Percentiles rank a stretch among this genome's conserved stretches.
Evolutionary conservation across 2,888 invertebrate genomes (phyloP).

Genomic region (Lepidocyrtoides sp.): DNA sequence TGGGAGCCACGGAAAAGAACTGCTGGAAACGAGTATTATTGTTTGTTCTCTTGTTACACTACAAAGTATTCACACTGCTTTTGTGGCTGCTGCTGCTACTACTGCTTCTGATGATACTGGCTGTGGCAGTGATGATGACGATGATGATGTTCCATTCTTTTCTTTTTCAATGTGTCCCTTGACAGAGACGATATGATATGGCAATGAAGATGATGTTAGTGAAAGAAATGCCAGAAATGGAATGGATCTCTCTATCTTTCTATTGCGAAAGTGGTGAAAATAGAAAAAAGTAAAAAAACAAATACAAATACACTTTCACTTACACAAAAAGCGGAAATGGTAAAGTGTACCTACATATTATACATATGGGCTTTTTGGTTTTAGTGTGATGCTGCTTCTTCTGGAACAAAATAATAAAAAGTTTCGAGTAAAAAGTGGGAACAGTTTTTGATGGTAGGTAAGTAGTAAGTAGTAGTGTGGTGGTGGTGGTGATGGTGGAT

Average conservation of each 20-base stretch:
- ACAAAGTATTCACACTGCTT: too few relatives aligned
- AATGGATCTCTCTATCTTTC: background rate
- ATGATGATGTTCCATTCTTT: background rate
- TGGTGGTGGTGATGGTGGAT: too few relatives aligned
- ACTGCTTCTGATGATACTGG: background rate
- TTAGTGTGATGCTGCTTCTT: too few relatives aligned
- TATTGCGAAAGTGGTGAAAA: too few relatives aligned
- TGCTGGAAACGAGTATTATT: background rate
- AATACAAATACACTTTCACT: constrained; percentile 26
- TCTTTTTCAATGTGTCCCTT: constrained; percentile 16
- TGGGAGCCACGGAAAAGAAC: constrained; percentile 8
- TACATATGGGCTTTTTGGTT: background rate
- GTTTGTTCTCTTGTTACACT: background rate
- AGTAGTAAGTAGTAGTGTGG: too few relatives aligned
- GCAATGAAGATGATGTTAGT: background rate
- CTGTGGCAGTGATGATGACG: background rate
- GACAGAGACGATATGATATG: background rate
- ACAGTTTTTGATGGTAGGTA: constrained; percentile 26
- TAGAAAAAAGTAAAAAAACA: constrained; percentile 26
- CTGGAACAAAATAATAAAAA: too few relatives aligned
- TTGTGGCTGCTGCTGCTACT: too few relatives aligned
- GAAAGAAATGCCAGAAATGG: constrained; percentile 21
- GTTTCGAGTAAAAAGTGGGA: background rate
- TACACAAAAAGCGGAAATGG: background rate
- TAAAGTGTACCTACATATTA: background rate